These are phyloP conservation scores for Apodemia duryi DNA, from an alignment of 2,888 invertebrate species.

Conservation along the genomic window DNA sequence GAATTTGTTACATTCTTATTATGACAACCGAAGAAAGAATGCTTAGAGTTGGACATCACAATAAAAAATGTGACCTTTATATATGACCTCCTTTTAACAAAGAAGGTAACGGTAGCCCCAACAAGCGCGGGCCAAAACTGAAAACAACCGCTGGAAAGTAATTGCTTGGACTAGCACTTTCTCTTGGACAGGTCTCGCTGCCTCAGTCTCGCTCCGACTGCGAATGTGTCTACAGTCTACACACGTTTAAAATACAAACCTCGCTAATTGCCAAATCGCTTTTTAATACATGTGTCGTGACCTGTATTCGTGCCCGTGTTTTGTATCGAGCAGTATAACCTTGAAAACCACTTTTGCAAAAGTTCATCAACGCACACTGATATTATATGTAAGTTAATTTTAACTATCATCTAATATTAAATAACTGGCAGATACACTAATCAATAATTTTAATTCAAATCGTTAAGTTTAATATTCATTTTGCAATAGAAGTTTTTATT, in stretches of 20 bases:
- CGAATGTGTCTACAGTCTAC: constrained; percentile 39
- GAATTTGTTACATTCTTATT: background rate
- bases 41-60: background rate
- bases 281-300: constrained; percentile 13
- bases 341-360: constrained; percentile 18
- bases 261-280: constrained; percentile 11
- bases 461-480: background rate
- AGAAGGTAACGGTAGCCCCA: constrained; percentile 61
- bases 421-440: no score
- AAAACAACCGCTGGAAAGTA: constrained; percentile 63
- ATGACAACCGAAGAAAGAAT: background rate
- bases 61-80: constrained; percentile 15
- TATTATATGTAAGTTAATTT: constrained; percentile 1
- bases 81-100: constrained; percentile 25
- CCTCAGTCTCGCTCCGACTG: constrained; percentile 43
- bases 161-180: constrained; percentile 65
- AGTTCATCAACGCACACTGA: background rate
- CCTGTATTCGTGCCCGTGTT: constrained; percentile 14
- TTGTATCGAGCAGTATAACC: constrained; percentile 11
- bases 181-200: constrained; percentile 57
- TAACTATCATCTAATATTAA: background rate
- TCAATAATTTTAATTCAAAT: background rate
- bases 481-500: constrained; percentile 7
- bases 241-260: constrained; percentile 3
- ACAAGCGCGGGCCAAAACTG: constrained; percentile 42